phyloP scores from a whole-genome alignment of 2,113 vertebrate genomes.

The Aviceda subcristata region DNA sequence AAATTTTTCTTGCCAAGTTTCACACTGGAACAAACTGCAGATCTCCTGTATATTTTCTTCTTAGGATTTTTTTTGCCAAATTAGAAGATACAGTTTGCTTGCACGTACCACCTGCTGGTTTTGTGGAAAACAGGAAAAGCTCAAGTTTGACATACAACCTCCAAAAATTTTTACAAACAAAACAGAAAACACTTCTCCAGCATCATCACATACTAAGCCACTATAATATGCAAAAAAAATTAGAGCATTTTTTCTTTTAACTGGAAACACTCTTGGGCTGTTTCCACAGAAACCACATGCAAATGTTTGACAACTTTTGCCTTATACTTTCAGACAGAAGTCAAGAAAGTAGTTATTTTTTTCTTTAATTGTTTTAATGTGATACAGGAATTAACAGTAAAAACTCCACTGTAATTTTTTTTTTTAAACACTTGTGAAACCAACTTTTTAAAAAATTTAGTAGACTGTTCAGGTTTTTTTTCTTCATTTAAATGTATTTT shows the following conservation, averaged over 20 bases:
- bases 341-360: background rate
- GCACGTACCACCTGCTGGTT: conserved; percentile 9
- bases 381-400: background rate
- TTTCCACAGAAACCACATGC: conserved; percentile 13
- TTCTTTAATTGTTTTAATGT: background rate
- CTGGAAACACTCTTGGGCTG: background rate
- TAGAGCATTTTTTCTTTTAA: conserved; percentile 1
- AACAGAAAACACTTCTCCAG: background rate
- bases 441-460: background rate
- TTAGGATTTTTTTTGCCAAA: background rate
- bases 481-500: background rate
- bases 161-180: background rate
- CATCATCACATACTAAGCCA: background rate
- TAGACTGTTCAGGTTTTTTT: background rate
- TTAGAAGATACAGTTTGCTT: background rate
- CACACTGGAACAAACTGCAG: background rate
- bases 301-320: background rate
- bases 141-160: background rate
- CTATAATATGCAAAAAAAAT: background rate
- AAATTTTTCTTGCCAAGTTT: conserved; percentile 3
- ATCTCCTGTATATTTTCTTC: background rate
- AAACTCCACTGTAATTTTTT: background rate
- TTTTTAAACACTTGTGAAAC: background rate
- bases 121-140: conserved; percentile 8
- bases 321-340: background rate